A percentile compares a stretch with the other conserved stretches of the same genome.
Conservation (phyloP, 2,113 vertebrate species). For the Stegastes partitus region DNA sequence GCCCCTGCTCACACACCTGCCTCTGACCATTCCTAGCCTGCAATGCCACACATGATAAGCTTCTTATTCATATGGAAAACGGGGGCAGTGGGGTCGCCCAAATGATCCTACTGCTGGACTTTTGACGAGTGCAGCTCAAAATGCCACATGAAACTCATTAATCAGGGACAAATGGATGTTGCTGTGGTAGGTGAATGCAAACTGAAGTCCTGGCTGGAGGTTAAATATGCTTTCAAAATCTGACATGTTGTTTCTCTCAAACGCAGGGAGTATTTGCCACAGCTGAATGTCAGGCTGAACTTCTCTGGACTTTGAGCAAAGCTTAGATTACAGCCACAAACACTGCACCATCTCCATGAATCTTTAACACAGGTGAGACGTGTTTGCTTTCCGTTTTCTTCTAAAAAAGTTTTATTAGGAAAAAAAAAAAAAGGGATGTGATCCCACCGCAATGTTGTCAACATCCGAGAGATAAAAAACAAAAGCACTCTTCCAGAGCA, state of each 20-base stretch:
- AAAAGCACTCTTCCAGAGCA: constrained; percentile 16
- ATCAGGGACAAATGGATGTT: constrained; percentile 70
- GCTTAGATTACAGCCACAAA: constrained; percentile 18
- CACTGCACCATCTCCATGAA: background rate
- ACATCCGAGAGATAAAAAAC: constrained; percentile 10
- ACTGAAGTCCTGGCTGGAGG: constrained; percentile 70
- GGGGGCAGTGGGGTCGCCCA: constrained; percentile 44
- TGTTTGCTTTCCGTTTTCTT: constrained; percentile 13
- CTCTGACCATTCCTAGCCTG: constrained; percentile 57
- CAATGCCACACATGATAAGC: constrained; percentile 70
- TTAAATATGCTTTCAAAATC: constrained; percentile 75
- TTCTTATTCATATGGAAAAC: constrained; percentile 80
- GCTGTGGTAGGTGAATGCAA: constrained; percentile 57
- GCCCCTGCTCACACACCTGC: constrained; percentile 22
- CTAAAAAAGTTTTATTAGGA: constrained; percentile 18
- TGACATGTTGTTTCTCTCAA: constrained; percentile 58
- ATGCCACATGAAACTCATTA: constrained; percentile 79
- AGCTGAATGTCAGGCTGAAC: constrained; percentile 27
- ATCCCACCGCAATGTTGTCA: background rate
- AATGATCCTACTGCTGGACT: constrained; percentile 72
- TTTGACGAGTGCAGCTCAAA: constrained; percentile 66
- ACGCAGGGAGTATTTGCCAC: constrained; percentile 17
- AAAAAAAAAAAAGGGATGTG: constrained; percentile 5
- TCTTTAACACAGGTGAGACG: constrained; percentile 1
- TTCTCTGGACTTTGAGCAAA: constrained; percentile 3